These are phyloP conservation scores for Sphyrna mokarran DNA, from an alignment of 2,113 vertebrate species.

Conservation along the genomic window DNA sequence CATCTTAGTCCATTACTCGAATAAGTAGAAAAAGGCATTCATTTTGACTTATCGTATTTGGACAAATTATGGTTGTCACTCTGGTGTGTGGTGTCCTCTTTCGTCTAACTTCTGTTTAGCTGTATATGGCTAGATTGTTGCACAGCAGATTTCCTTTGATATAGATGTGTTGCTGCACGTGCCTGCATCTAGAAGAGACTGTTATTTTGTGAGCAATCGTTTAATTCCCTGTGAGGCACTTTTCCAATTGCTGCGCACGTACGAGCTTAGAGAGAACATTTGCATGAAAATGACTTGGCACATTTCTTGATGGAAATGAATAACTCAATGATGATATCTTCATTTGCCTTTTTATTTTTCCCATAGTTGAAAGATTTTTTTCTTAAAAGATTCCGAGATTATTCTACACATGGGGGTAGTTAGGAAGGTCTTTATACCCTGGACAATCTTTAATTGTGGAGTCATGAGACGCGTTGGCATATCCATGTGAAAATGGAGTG, in stretches of 20 bases:
- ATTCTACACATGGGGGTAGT: neutral
- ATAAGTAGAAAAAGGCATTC: neutral
- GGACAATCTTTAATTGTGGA: neutral
- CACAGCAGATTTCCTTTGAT: no score
- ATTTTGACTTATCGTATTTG: neutral
- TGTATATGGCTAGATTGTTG: no score
- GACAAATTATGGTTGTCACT: neutral
- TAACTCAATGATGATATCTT: neutral
- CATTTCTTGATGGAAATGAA: neutral
- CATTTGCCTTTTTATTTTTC: neutral
- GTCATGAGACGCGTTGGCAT: neutral
- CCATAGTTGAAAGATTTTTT: neutral
- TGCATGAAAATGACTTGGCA: neutral
- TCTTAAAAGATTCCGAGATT: neutral
- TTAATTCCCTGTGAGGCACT: no score
- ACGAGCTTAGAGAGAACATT: no score
- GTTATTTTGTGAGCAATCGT: no score
- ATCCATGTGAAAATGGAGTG: neutral
- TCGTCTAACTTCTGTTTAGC: no score
- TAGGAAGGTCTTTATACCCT: neutral
- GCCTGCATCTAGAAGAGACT: no score
- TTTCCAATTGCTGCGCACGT: no score
- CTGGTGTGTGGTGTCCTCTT: neutral
- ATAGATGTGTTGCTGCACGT: no score
- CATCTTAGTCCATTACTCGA: neutral